Evolutionary conservation across 2,113 vertebrate genomes (phyloP), one percentile per base, ranked within the genome.

Genomic region (Tringa solitaria): DNA sequence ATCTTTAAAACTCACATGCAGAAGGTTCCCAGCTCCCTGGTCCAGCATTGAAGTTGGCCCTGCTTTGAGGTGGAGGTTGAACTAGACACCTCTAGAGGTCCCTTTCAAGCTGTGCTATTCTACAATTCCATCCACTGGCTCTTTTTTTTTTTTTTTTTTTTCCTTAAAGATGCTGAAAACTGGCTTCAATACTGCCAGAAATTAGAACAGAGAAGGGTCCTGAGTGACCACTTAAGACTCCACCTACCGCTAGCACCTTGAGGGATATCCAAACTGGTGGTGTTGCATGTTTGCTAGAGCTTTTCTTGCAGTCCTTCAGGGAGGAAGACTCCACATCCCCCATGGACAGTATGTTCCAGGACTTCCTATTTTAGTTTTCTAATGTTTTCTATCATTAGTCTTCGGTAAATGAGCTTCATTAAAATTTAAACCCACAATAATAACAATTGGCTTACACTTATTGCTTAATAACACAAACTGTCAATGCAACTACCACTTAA

Each of bases 1-100:
- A 24, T 48, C 14, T 60, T 81, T 30, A 41, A 20, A 57, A 6
- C 8, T 76, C 39, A 2, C 0, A 0, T 10, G 19, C 19, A 19
- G 0, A 3, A 79, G 30, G 16, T 21, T 5, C 75, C 0, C 4
- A 72, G 39, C 17, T 70, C 21, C 35, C 39, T 51, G 14, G 19
- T 43, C 64, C 60, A 59, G 10, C 30, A 41, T 1, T 68, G 46
- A 78, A 37, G 45, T 9, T 33, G 46, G 6, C 30, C 41, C 11
- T 93, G 39, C 63, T 84, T 61, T 45, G 59, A 93, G 43, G 22
- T 78, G 61, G 81, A 90, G 61, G 35, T 32, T 79, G 61, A 90
- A 57, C 43, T 32, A 53, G 22, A 21, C 27, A 57, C 79, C 56
- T 93, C 67, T 69, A 76, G 75, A 76, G 27, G 59, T 88, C 70